These are phyloP conservation scores for Columba janthina DNA, from an alignment of 2,113 vertebrate genomes.

Conservation along the genomic window DNA sequence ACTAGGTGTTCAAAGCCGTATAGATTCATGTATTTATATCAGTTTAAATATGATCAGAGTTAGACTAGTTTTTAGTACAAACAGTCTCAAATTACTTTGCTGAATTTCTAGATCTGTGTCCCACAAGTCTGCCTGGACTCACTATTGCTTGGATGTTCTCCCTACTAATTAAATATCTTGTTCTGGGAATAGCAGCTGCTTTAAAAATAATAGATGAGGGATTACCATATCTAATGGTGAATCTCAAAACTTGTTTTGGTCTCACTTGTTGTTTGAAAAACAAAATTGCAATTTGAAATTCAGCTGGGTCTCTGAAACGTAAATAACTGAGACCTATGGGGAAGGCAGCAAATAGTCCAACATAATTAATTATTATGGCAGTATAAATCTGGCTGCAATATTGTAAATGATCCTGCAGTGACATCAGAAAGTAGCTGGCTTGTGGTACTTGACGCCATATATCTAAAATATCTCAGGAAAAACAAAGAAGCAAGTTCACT, in stretches of 20 bases:
- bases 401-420: not conserved
- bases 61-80: not conserved
- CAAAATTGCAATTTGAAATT: not conserved
- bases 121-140: not conserved
- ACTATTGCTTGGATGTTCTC: not conserved
- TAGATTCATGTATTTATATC: not conserved
- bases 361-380: not conserved
- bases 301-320: not conserved
- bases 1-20: not conserved
- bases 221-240: not conserved
- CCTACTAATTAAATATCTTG: not conserved
- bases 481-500: not conserved
- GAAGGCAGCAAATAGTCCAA: not conserved
- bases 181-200: not conserved
- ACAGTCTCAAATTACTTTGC: not conserved
- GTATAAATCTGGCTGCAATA: not conserved
- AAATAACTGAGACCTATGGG: not conserved
- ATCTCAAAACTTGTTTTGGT: not conserved
- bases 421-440: not conserved
- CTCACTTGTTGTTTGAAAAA: not conserved
- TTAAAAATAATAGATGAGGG: not conserved
- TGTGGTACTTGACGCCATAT: not conserved
- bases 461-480: not conserved
- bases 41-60: not conserved
- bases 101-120: not conserved